phyloP scores from a whole-genome alignment of 2,113 vertebrate genomes.

The Scolopax mira region DNA sequence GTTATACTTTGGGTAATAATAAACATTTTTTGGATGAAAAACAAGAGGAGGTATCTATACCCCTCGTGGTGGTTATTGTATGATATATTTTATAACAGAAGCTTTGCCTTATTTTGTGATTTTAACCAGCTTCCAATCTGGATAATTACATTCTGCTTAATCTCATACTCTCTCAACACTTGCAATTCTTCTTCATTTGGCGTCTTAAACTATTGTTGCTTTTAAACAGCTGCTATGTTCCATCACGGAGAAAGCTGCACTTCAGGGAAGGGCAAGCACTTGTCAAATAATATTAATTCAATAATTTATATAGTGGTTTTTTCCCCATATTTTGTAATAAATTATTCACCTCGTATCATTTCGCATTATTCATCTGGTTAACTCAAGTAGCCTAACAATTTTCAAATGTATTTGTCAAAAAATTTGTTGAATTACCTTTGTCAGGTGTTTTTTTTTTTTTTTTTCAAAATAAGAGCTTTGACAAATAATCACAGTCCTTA shows the following conservation, averaged over 20 bases:
- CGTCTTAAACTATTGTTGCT: constrained; percentile 43
- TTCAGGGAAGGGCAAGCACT: constrained; percentile 57
- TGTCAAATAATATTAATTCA: constrained; percentile 67
- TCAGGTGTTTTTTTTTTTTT: not conserved
- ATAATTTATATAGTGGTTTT: constrained; percentile 47
- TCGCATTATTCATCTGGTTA: constrained; percentile 54
- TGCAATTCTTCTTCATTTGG: constrained; percentile 60
- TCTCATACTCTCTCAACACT: constrained; percentile 16
- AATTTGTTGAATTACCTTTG: constrained; percentile 37
- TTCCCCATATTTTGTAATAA: constrained; percentile 45
- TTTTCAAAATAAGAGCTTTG: not conserved
- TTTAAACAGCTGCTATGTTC: constrained; percentile 62
- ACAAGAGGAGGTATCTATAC: not conserved
- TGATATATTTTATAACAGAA: not conserved
- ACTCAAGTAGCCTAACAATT: constrained; percentile 41
- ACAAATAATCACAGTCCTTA: constrained; percentile 38
- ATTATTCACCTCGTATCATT: constrained; percentile 62
- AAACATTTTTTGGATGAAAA: not conserved
- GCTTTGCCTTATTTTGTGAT: not conserved
- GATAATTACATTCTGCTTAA: constrained; percentile 31
- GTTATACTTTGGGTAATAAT: not conserved
- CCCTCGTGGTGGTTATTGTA: not conserved
- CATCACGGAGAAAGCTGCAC: constrained; percentile 42
- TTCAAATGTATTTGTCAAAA: constrained; percentile 54
- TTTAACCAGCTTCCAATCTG: constrained; percentile 34